These are phyloP conservation scores for Nycticorax nycticorax DNA, from an alignment of 2,113 vertebrate genomes.

Conservation along the genomic window DNA sequence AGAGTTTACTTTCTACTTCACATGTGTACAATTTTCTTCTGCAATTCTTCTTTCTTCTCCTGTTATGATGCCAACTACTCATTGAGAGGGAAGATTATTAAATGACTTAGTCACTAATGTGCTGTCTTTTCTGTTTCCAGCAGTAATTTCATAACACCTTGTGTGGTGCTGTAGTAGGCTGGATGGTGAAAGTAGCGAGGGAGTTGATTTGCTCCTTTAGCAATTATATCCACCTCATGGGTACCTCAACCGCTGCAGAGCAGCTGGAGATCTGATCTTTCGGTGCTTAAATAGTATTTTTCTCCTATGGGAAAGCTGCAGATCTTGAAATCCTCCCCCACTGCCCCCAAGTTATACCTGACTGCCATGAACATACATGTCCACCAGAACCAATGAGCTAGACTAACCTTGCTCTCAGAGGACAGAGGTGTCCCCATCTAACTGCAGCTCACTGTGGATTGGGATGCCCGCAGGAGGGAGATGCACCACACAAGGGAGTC, in stretches of 20 bases:
- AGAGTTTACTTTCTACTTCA: not conserved
- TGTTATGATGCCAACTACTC: not conserved
- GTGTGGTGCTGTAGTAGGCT: not conserved
- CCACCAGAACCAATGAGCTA: not conserved
- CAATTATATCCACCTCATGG: not conserved
- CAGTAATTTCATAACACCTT: not conserved
- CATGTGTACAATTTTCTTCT: not conserved
- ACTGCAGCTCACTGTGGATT: not conserved
- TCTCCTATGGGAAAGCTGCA: not conserved
- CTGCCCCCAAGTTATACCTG: not conserved
- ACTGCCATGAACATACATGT: not conserved
- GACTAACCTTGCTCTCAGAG: not conserved
- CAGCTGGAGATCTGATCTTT: not conserved
- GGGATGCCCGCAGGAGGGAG: not conserved
- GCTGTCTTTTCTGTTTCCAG: not conserved
- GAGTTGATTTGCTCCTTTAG: not conserved
- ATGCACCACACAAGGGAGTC: not conserved
- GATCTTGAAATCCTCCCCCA: not conserved
- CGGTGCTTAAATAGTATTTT: not conserved
- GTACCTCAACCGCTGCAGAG: not conserved
- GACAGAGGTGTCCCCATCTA: not conserved
- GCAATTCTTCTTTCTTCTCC: not conserved
- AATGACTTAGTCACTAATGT: not conserved
- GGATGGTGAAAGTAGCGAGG: accelerated
- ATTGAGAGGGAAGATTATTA: not conserved